Conservation (phyloP, 2,797 vertebrate species). For the Peromyscus nudipes region DNA sequence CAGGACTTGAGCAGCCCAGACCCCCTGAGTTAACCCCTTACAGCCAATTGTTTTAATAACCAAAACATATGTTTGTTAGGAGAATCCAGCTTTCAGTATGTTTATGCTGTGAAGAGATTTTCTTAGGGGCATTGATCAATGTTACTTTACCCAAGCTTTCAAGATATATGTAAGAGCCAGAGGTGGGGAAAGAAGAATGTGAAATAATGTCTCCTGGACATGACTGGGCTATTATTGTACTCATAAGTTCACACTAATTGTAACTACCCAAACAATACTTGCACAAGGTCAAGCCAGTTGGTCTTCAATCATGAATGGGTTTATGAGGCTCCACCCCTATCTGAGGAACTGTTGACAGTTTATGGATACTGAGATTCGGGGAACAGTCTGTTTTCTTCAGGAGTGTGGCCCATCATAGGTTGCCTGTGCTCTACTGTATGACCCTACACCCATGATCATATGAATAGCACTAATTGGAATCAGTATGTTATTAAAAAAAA, state of each 20-base stretch:
- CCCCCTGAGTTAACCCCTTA: background rate
- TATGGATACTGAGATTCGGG: too few relatives aligned
- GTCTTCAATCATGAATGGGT: background rate
- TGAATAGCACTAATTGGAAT: background rate
- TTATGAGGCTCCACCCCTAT: background rate
- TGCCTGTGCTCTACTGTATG: background rate
- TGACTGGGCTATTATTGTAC: background rate
- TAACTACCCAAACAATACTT: background rate
- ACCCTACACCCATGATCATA: background rate
- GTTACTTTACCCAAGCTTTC: background rate
- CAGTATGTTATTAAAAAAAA: background rate
- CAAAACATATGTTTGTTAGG: background rate
- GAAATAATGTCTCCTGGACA: background rate
- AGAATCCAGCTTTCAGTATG: background rate
- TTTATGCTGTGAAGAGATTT: background rate
- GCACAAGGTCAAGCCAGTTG: background rate
- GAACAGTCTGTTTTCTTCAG: background rate
- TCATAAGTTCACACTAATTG: background rate
- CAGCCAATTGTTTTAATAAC: background rate
- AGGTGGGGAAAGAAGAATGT: background rate
- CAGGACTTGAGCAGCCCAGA: accelerated
- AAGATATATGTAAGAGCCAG: background rate
- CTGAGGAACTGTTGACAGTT: background rate
- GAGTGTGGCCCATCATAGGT: background rate
- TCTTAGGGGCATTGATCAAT: background rate